phyloP scores from a whole-genome alignment of 2,113 vertebrate genomes.

The Ibidorhyncha struthersii region DNA sequence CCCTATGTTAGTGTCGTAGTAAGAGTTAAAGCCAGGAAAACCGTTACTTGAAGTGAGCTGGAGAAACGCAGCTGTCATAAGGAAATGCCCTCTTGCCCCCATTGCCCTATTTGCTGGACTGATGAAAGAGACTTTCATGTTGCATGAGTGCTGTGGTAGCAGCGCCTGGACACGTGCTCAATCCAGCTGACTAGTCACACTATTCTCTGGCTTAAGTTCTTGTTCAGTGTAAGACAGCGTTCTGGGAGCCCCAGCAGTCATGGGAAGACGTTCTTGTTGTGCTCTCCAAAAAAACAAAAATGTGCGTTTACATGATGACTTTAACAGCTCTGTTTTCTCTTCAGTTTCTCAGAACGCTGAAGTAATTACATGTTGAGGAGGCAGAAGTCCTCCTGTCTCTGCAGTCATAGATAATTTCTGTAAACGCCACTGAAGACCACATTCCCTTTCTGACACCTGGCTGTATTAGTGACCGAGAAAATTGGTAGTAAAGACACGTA shows the following conservation, averaged over 20 bases:
- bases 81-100: fast-evolving
- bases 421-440: neutral
- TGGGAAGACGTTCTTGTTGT: neutral
- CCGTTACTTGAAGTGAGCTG: neutral
- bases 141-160: fast-evolving
- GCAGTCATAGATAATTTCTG: neutral
- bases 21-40: neutral
- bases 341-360: neutral
- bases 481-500: neutral
- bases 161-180: fast-evolving
- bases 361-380: neutral
- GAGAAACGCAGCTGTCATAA: neutral
- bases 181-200: neutral
- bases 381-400: neutral
- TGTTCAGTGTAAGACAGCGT: neutral
- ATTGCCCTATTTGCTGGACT: too few relatives aligned
- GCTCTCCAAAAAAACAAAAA: neutral
- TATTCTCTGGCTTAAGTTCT: neutral
- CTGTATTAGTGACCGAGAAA: neutral
- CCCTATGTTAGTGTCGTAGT: neutral
- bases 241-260: neutral
- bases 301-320: neutral
- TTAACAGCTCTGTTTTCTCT: neutral
- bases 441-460: neutral
- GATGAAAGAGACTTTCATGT: fast-evolving